Percentiles rank a stretch among this genome's conserved stretches.
These are phyloP conservation scores for Charanyca ferruginea DNA, from an alignment of 2,888 invertebrate species.

Conservation along the genomic window DNA sequence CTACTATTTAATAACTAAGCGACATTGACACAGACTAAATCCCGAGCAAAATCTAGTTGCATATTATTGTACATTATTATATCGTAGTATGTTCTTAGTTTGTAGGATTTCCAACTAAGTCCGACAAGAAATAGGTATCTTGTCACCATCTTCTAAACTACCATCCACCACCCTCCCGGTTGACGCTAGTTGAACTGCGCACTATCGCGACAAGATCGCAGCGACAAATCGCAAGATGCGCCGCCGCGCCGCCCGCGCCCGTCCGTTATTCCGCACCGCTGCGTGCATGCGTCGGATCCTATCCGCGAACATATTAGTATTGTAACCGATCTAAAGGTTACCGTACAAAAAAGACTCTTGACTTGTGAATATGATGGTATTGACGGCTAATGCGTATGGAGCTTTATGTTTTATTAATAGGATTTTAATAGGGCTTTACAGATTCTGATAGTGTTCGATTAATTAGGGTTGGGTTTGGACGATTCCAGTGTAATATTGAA, in stretches of 20 bases:
- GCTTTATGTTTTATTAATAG: conserved; percentile 43
- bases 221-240: conserved; percentile 81
- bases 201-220: conserved; percentile 78
- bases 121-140: background rate
- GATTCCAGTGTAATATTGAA: background rate
- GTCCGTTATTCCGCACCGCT: conserved; percentile 74
- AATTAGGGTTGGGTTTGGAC: conserved; percentile 1
- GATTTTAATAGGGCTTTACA: conserved; percentile 24
- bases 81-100: background rate
- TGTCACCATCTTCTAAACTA: conserved; percentile 47
- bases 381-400: conserved; percentile 56
- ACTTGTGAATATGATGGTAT: conserved; percentile 43
- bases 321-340: conserved; percentile 70
- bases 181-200: conserved; percentile 72
- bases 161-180: conserved; percentile 64
- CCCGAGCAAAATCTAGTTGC: too few relatives aligned
- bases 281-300: conserved; percentile 69
- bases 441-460: conserved; percentile 7
- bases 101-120: background rate
- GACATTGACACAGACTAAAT: too few relatives aligned
- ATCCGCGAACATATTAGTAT: conserved; percentile 70
- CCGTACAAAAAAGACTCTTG: conserved; percentile 59
- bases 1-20: too few relatives aligned
- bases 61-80: too few relatives aligned
- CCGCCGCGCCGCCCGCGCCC: conserved; percentile 36